Percentiles rank a stretch among this genome's conserved stretches.
phyloP scores from a whole-genome alignment of 2,113 vertebrate genomes.

The Paraplagusia blochii region DNA sequence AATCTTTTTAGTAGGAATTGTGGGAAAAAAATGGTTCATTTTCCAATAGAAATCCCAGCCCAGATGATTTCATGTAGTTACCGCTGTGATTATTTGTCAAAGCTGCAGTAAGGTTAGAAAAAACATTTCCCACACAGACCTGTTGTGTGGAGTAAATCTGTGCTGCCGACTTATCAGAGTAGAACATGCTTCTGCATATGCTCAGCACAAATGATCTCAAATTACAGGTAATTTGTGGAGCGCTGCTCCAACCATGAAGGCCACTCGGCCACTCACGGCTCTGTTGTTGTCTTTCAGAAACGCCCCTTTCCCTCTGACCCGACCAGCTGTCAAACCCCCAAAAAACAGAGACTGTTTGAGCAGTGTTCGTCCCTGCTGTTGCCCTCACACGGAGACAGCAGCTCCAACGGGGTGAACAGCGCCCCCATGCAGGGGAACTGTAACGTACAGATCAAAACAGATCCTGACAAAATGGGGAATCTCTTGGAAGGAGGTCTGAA shows the following conservation, averaged over 20 bases:
- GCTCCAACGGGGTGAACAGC: conserved; percentile 37
- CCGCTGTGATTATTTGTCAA: too few relatives aligned
- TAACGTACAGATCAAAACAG: conserved; percentile 56
- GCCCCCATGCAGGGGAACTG: conserved; percentile 53
- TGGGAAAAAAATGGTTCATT: too few relatives aligned
- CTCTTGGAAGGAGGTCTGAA: conserved; percentile 63
- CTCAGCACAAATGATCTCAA: not conserved
- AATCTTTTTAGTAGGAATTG: too few relatives aligned
- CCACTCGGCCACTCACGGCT: not conserved
- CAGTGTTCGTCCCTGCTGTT: conserved; percentile 61
- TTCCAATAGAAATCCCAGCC: too few relatives aligned
- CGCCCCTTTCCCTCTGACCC: conserved; percentile 70
- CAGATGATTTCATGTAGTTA: too few relatives aligned
- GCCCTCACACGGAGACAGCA: conserved; percentile 56
- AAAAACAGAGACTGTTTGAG: conserved; percentile 73
- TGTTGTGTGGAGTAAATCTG: not conserved
- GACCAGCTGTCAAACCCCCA: conserved; percentile 69
- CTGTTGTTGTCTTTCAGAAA: conserved; percentile 62
- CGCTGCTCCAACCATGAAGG: not conserved
- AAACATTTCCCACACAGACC: not conserved
- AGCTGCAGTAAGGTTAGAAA: too few relatives aligned
- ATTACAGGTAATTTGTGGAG: not conserved
- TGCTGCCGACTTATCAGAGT: not conserved
- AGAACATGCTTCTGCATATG: not conserved
- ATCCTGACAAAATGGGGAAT: conserved; percentile 57